Conservation (phyloP, 2,888 invertebrate genomes). For the Troilus luridus region DNA sequence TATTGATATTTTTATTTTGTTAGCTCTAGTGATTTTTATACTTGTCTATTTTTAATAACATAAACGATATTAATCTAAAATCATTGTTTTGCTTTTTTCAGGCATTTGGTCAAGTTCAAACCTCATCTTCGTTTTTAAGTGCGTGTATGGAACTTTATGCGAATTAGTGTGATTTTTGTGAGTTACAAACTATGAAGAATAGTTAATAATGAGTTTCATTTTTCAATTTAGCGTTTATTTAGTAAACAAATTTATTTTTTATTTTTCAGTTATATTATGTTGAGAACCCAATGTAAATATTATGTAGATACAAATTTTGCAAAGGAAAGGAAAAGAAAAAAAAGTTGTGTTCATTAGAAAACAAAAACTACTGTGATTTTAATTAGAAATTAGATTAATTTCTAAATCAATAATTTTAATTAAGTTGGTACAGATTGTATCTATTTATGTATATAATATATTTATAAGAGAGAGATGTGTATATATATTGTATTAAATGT, state of each 20-base stretch:
- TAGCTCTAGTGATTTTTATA: not conserved
- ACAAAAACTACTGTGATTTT: constrained; percentile 43
- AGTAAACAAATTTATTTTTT: constrained; percentile 46
- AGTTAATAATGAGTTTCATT: constrained; percentile 25
- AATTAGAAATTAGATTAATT: constrained; percentile 48
- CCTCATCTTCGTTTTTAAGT: constrained; percentile 83
- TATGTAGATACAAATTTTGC: constrained; percentile 38
- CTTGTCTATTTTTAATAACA: not conserved
- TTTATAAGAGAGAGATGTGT: constrained; percentile 40
- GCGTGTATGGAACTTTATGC: not conserved
- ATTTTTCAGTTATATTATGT: constrained; percentile 36
- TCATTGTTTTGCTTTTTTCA: constrained; percentile 68
- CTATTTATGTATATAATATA: constrained; percentile 25
- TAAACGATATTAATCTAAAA: not conserved
- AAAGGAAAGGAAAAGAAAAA: constrained; percentile 30
- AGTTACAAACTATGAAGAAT: constrained; percentile 9
- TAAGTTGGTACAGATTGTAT: constrained; percentile 34
- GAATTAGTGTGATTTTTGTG: not conserved
- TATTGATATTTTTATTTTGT: not conserved
- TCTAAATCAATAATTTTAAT: constrained; percentile 49
- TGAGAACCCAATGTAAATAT: constrained; percentile 13
- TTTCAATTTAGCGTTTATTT: constrained; percentile 34
- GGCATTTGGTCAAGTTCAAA: constrained; percentile 78
- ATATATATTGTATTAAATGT: constrained; percentile 46
- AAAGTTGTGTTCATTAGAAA: constrained; percentile 42